Evolutionary conservation across 2,888 invertebrate genomes (phyloP).

Genomic region (Eulithis prunata): DNA sequence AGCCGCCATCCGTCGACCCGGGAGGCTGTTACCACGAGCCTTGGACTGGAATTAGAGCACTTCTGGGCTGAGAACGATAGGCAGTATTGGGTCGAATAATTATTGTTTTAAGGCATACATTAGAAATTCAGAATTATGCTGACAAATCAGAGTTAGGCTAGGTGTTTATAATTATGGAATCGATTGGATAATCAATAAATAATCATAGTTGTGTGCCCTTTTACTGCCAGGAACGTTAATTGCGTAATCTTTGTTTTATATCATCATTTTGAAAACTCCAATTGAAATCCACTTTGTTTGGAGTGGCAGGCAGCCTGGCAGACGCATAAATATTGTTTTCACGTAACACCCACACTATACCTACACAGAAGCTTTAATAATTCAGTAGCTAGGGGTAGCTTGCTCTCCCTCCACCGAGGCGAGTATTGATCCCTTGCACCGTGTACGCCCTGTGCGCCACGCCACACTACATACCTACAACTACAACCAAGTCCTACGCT

Average conservation of each 20-base stretch:
- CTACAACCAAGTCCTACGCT: constrained; percentile 5
- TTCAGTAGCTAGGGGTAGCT: constrained; percentile 32
- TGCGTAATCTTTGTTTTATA: background rate
- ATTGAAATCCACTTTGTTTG: constrained; percentile 6
- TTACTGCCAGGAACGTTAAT: too few species aligned
- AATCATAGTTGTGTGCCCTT: too few species aligned
- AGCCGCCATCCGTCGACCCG: constrained; percentile 28
- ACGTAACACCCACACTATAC: constrained; percentile 25
- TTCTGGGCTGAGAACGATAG: constrained; percentile 4
- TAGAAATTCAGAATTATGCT: too few species aligned
- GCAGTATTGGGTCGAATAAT: constrained; percentile 8
- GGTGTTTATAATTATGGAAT: too few species aligned
- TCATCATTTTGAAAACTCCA: constrained; percentile 7
- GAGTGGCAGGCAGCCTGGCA: constrained; percentile 24
- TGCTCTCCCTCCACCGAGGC: constrained; percentile 26
- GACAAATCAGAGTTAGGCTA: too few species aligned
- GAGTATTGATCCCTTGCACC: constrained; percentile 45
- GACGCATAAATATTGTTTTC: constrained; percentile 36
- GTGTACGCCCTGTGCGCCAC: constrained; percentile 36
- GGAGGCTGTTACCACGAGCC: constrained; percentile 39
- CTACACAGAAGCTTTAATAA: constrained; percentile 35
- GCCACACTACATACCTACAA: constrained; percentile 11
- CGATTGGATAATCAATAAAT: too few species aligned
- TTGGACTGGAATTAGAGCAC: constrained; percentile 36
- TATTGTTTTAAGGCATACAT: background rate